These are phyloP conservation scores for Hipposideros larvatus DNA, from an alignment of 2,797 vertebrate species.

Conservation along the genomic window DNA sequence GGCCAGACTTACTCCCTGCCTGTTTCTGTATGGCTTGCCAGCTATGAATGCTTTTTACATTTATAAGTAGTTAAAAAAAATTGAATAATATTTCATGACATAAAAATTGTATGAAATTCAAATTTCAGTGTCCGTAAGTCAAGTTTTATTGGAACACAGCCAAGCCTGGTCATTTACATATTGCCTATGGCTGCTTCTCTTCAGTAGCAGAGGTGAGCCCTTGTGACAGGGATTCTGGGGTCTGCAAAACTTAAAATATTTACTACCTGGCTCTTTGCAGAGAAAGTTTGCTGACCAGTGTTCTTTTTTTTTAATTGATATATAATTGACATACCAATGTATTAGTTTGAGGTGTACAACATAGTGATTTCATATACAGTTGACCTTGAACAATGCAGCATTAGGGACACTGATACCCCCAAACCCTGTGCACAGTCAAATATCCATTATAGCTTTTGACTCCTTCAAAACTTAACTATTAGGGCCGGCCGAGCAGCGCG, in stretches of 20 bases:
- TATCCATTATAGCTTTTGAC: background rate
- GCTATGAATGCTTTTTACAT: slow-evolving; percentile 3
- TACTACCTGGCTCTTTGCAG: background rate
- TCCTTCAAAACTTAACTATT: background rate
- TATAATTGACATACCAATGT: background rate
- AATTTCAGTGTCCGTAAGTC: slow-evolving; percentile 26
- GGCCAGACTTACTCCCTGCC: background rate
- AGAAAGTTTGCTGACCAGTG: background rate
- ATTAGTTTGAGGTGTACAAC: background rate
- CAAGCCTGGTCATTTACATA: background rate
- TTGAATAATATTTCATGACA: background rate
- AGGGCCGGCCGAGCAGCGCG: too few species aligned
- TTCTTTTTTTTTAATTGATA: background rate
- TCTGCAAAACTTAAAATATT: slow-evolving; percentile 49
- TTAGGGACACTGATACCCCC: background rate
- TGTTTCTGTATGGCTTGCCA: background rate
- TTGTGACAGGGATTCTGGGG: background rate
- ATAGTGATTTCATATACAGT: background rate
- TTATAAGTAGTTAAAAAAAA: background rate
- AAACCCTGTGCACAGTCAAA: background rate
- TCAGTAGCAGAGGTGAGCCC: background rate
- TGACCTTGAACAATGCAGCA: background rate
- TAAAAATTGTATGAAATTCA: slow-evolving; percentile 45
- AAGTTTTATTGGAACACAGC: background rate
- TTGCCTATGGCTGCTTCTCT: background rate